Evolutionary conservation across 2,113 vertebrate genomes (phyloP).

Genomic region (Eclectus roratus): DNA sequence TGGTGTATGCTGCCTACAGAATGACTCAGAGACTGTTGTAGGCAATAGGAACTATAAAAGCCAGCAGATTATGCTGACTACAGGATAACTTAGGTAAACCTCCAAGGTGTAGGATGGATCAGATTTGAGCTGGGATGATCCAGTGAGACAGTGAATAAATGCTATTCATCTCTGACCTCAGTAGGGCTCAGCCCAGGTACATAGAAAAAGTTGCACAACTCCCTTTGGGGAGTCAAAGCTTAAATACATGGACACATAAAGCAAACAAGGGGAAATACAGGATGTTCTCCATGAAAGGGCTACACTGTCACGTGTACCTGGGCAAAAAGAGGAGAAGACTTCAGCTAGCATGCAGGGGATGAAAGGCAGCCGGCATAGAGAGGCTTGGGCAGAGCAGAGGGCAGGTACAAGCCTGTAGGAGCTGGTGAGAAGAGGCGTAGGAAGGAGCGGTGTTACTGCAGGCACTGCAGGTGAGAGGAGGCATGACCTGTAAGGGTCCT

Average conservation of each 20-base stretch:
- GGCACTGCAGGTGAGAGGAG: neutral
- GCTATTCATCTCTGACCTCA: neutral
- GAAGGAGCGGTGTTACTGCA: neutral
- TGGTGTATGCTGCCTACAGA: neutral
- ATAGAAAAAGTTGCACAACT: neutral
- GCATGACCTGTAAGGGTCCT: neutral
- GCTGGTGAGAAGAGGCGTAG: neutral
- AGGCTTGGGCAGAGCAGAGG: neutral
- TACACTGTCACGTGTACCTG: neutral
- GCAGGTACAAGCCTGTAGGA: neutral
- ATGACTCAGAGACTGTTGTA: neutral
- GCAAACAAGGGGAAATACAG: neutral
- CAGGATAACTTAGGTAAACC: neutral
- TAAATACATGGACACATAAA: neutral
- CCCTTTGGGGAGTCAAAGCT: neutral
- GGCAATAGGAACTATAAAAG: neutral
- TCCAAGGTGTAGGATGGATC: neutral
- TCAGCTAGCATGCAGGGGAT: neutral
- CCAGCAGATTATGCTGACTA: neutral
- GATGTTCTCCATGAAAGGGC: neutral
- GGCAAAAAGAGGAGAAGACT: neutral
- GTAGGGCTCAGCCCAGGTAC: neutral
- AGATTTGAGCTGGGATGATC: neutral
- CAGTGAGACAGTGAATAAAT: neutral
- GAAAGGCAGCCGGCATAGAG: neutral